Evolutionary conservation across 2,797 vertebrate species (phyloP), one percentile per base, ranked within the genome.

Genomic region (Poecilia velifera): DNA sequence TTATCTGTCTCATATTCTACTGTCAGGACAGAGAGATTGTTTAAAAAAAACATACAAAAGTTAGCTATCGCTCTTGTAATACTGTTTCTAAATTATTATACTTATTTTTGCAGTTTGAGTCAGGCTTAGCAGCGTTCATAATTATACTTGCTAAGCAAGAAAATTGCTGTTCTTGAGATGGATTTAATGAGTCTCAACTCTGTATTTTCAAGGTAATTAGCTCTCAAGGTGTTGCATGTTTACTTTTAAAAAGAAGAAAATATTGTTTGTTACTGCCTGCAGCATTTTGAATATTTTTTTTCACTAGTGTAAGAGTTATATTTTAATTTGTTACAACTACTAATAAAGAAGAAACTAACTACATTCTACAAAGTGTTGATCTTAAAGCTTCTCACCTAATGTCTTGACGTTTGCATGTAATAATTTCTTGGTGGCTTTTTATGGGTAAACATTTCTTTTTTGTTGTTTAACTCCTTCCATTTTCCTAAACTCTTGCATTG

Each of bases 201-300:
- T 70, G 41, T 71, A 4, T 71, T 71, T 74, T 66, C 16, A 49
- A 43, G 64, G 49, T 74, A 70, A 76, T 62, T 79, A 73, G 59
- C 43, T 70, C 41, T 10, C n/a, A n/a, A 0, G 31, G 43, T 73
- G 55, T 41, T 66, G 53, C 12, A 72, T 72, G 25, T 31, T 73
- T 28, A 39, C n/a, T 47, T 64, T 83, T 20, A 46, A 16, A 62
- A 72, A 66, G 49, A 31, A 41, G 18, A 41, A 34, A 62, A 74
- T 2, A 0, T 6, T 74, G 18, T 73, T 76, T 62, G 68, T 55
- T 20, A 22, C 12, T 55, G 51, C 49, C 59, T 77, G 0, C 18
- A 45, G 45, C 9, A n/a, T 73, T 31, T 10, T 43, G 8, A 31
- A 18, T 9, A 25, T 22, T 22, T 13, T 28, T 62, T 31, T 13